Conservation (phyloP, 2,888 invertebrate species). For the Mactromeris polynyma region DNA sequence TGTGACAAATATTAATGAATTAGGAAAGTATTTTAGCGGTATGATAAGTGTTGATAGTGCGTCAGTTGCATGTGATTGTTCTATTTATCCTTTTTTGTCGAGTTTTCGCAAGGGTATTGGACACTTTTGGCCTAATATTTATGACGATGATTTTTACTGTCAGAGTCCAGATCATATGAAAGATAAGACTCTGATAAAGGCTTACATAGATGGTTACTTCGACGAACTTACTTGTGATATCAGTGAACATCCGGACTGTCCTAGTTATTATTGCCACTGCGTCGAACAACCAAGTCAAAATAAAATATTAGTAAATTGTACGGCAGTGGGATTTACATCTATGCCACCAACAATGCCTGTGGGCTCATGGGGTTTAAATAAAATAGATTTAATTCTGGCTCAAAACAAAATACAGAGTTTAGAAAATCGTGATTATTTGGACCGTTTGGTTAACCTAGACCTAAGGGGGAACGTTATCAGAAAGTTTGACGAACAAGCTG, state of each 20-base stretch:
- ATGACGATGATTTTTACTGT: background rate
- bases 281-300: background rate
- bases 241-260: conserved; percentile 20
- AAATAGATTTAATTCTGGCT: conserved; percentile 20
- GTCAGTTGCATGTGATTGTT: background rate
- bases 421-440: conserved; percentile 4
- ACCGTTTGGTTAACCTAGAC: conserved; percentile 15
- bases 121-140: background rate
- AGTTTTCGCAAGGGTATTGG: background rate
- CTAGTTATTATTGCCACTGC: conserved; percentile 17
- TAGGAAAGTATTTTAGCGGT: background rate
- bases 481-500: background rate
- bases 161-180: conserved; percentile 12
- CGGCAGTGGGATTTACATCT: background rate
- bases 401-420: background rate
- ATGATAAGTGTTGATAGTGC: background rate
- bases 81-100: background rate
- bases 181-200: background rate
- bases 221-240: conserved; percentile 15
- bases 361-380: background rate
- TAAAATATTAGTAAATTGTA: conserved; percentile 29
- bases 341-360: conserved; percentile 3
- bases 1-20: too few relatives aligned
- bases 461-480: background rate
- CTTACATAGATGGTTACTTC: background rate